Evolutionary conservation across 1,140 invertebrate genomes (phyloP).

Genomic region (Caenorhabditis tropicalis): DNA sequence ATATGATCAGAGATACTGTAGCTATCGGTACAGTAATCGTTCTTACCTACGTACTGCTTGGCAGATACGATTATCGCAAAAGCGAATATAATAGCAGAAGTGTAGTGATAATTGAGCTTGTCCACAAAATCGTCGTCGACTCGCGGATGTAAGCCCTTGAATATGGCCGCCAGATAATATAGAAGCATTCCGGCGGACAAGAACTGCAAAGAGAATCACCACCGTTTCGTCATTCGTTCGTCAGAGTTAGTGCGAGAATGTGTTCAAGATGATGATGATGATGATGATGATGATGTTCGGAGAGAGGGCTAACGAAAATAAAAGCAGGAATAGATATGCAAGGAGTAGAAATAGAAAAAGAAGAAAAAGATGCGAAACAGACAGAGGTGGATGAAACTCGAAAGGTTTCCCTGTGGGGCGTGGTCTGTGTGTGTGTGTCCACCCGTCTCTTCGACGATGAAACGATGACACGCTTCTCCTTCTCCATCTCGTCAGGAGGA

Average conservation of each 20-base stretch:
- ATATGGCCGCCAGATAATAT: conserved; percentile 72
- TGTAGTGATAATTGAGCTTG: conserved; percentile 72
- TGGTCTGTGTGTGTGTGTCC: neutral
- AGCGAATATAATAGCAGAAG: conserved; percentile 71
- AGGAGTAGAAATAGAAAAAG: neutral
- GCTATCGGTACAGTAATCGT: neutral
- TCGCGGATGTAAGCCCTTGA: conserved; percentile 71
- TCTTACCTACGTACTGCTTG: conserved; percentile 71
- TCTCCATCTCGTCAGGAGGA: conserved; percentile 37
- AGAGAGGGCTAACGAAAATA: conserved; percentile 29
- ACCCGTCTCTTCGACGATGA: conserved; percentile 34
- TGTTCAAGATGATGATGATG: neutral
- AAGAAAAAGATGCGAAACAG: conserved; percentile 30
- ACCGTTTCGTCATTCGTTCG: neutral
- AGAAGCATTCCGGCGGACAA: conserved; percentile 71
- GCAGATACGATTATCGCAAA: conserved; percentile 72
- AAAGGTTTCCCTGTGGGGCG: conserved; percentile 34
- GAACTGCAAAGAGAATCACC: conserved; percentile 58
- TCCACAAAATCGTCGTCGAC: conserved; percentile 72
- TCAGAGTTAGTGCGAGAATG: neutral
- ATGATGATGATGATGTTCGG: too few species aligned
- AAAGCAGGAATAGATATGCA: neutral
- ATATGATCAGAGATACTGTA: neutral
- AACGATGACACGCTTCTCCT: conserved; percentile 36
- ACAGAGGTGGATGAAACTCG: conserved; percentile 32